Conservation (phyloP, 2,797 vertebrate species). For the Chromis chromis region DNA sequence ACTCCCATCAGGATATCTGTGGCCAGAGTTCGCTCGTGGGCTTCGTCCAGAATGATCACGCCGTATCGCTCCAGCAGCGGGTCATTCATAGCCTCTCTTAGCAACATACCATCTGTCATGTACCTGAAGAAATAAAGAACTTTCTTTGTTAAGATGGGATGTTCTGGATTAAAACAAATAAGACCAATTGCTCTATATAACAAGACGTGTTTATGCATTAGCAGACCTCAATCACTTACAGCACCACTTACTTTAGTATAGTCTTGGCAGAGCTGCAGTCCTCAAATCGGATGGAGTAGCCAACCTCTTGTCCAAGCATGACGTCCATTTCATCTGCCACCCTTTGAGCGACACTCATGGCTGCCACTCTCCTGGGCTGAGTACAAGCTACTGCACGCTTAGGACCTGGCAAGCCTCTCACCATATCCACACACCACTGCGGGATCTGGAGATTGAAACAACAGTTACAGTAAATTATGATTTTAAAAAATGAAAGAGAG, state of each 20-base stretch:
- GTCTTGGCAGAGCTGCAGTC: slow-evolving; percentile 99
- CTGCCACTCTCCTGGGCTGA: slow-evolving; percentile 96
- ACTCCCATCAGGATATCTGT: slow-evolving; percentile 99
- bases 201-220: neutral
- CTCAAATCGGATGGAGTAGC: slow-evolving; percentile 98
- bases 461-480: neutral
- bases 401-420: slow-evolving; percentile 91
- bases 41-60: slow-evolving; percentile 98
- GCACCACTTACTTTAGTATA: slow-evolving; percentile 92
- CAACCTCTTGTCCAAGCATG: slow-evolving; percentile 98
- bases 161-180: neutral
- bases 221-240: slow-evolving; percentile 12
- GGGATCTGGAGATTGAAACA: slow-evolving; percentile 88
- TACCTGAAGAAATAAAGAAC: slow-evolving; percentile 83
- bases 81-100: slow-evolving; percentile 99
- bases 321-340: slow-evolving; percentile 99
- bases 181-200: neutral
- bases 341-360: slow-evolving; percentile 98
- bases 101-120: slow-evolving; percentile 99
- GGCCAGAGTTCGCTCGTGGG: slow-evolving; percentile 97
- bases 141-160: neutral
- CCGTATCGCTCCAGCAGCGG: slow-evolving; percentile 96
- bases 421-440: slow-evolving; percentile 99
- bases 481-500: neutral
- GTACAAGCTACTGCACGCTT: slow-evolving; percentile 97